Base-by-base conservation (phyloP, 2,113 vertebrate genomes). In the Todiramphus saurophagus region DNA sequence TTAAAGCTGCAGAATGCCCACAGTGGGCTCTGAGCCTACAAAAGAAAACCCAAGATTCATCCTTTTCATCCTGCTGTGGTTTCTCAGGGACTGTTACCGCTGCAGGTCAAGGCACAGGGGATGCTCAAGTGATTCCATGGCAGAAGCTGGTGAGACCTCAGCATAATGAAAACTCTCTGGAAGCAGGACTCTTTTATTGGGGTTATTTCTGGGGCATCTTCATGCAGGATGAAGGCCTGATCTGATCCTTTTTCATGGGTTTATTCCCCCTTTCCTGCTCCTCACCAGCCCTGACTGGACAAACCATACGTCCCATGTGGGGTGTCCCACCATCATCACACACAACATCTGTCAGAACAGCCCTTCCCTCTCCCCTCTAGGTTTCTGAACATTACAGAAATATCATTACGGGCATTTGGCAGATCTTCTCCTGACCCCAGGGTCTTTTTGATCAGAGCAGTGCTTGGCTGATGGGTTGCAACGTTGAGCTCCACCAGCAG, bases 81-180 rank as follows among this genome's bases (percentile, higher is more conserved):
- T 56, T 43, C 28, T 50, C 33, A 44, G 55, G 24, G 20, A 39
- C 77, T 2, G 0, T 66, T 39, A 16, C 27, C 25, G 5, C 46
- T 0, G 1, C 48, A 35, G 51, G 39, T 35, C 51, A 44, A 41
- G 58, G 5, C 1, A 0, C 60, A 68, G 11, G 11, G n/a, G 27
- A 43, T 25, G 60, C 48, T 51, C 35, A 25, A 13, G 31, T 20
- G 46, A 20, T 46, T 46, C 46, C 46, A 46, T 20, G 19, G 46
- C 46, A 46, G 46, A 46, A 10, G 46, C 46, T 46, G 9, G 46
- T 46, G 18, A 19, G 46, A 46, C 46, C 46, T 46, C 46, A 46
- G 46, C 19, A 10, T 20, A 20, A 19, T 46, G 46, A 46, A 46
- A 46, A 46, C 46, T 20, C 46, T 46, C 19, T 20, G 46, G 19